Conservation (phyloP, 2,888 invertebrate species). For the Agrochola circellaris region DNA sequence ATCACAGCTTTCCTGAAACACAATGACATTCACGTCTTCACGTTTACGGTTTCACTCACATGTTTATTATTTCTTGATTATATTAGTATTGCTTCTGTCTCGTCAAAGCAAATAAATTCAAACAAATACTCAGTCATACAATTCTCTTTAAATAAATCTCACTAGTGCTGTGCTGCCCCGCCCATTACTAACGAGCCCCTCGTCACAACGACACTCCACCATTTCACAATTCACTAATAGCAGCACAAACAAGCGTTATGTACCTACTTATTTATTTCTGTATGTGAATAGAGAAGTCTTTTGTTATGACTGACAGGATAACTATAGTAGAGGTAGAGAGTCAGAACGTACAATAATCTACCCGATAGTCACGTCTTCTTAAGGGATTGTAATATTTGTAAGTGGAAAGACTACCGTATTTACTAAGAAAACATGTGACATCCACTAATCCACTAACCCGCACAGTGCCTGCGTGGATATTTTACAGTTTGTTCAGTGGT, state of each 20-base stretch:
- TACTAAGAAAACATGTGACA: too few relatives aligned
- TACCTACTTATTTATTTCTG: conserved; percentile 37
- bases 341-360: too few relatives aligned
- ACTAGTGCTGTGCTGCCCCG: conserved; percentile 66
- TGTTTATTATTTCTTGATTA: neutral
- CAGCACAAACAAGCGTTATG: conserved; percentile 45
- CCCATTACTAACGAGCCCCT: conserved; percentile 82
- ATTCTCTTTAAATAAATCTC: conserved; percentile 43
- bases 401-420: neutral
- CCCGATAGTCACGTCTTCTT: neutral
- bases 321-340: neutral
- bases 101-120: conserved; percentile 3
- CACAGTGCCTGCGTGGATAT: neutral
- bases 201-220: conserved; percentile 72
- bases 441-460: neutral
- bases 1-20: neutral
- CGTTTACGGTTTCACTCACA: neutral
- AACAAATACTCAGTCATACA: conserved; percentile 11
- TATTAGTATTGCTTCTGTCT: neutral
- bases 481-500: neutral
- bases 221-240: conserved; percentile 75
- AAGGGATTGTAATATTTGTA: neutral
- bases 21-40: neutral
- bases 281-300: conserved; percentile 16
- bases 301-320: conserved; percentile 18